Conservation (phyloP, 2,888 invertebrate species). For the Atethmia centrago region DNA sequence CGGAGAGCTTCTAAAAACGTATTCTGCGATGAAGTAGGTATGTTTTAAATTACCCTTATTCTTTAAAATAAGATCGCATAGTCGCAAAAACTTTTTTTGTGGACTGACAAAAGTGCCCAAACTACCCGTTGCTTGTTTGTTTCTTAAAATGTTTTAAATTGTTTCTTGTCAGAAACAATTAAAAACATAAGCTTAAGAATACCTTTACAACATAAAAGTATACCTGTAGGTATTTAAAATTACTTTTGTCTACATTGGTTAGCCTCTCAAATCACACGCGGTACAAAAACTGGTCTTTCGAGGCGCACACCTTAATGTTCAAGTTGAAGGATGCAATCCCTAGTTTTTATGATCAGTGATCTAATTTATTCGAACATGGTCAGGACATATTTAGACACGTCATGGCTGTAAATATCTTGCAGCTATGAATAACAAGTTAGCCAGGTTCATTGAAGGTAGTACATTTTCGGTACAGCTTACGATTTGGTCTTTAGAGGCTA, state of each 20-base stretch:
- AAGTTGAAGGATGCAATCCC: conserved; percentile 58
- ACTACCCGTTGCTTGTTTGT: conserved; percentile 1
- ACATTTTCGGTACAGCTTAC: conserved; percentile 9
- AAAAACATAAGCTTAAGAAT: conserved; percentile 30
- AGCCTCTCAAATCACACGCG: conserved; percentile 45
- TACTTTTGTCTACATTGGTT: conserved; percentile 53
- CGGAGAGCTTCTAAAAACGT: not conserved
- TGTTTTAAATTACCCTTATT: not conserved
- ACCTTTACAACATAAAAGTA: conserved; percentile 32
- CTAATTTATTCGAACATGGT: conserved; percentile 59
- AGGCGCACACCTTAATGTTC: conserved; percentile 42
- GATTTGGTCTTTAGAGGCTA: conserved; percentile 21
- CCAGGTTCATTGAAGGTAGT: conserved; percentile 25
- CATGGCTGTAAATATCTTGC: conserved; percentile 49
- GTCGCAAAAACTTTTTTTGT: not conserved
- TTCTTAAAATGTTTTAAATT: too few species aligned
- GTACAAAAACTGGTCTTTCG: conserved; percentile 54
- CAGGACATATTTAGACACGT: conserved; percentile 45
- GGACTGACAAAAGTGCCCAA: not conserved
- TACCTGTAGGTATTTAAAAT: conserved; percentile 48
- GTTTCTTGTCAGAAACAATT: conserved; percentile 46
- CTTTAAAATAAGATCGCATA: not conserved
- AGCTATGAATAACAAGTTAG: conserved; percentile 42
- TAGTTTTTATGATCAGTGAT: conserved; percentile 59
- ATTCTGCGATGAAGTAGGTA: not conserved